Conservation (phyloP, 1,140 invertebrate species). For the Tetramorium alpestre region DNA sequence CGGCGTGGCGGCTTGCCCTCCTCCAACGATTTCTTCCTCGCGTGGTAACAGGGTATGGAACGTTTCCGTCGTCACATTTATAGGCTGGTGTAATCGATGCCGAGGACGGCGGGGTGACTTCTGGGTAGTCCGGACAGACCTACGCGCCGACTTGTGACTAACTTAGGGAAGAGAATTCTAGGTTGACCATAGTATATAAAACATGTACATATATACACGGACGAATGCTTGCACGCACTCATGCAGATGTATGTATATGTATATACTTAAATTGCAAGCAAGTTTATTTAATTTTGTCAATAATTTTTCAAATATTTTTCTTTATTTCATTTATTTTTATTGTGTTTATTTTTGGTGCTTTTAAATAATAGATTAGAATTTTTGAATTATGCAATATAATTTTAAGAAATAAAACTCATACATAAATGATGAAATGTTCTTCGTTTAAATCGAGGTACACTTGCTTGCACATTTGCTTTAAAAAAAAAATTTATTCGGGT, state of each 20-base stretch:
- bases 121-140: constrained; percentile 15
- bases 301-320: neutral
- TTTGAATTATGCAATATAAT: neutral
- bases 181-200: neutral
- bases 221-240: too few relatives aligned
- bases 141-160: constrained; percentile 19
- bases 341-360: neutral
- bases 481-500: neutral
- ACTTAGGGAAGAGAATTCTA: neutral
- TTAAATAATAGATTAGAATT: neutral
- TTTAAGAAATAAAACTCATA: neutral
- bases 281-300: neutral
- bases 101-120: constrained; percentile 35
- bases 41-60: constrained; percentile 50
- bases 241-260: neutral
- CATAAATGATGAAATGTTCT: neutral
- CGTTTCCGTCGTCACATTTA: constrained; percentile 74
- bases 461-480: neutral
- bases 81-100: constrained; percentile 73
- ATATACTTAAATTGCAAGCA: neutral
- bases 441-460: neutral
- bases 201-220: too few relatives aligned
- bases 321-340: neutral
- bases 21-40: constrained; percentile 38
- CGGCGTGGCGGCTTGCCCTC: neutral